Evolutionary conservation across 1,140 invertebrate genomes (phyloP), one percentile per base, ranked within the genome.

Genomic region (Metopolophium dirhodum): DNA sequence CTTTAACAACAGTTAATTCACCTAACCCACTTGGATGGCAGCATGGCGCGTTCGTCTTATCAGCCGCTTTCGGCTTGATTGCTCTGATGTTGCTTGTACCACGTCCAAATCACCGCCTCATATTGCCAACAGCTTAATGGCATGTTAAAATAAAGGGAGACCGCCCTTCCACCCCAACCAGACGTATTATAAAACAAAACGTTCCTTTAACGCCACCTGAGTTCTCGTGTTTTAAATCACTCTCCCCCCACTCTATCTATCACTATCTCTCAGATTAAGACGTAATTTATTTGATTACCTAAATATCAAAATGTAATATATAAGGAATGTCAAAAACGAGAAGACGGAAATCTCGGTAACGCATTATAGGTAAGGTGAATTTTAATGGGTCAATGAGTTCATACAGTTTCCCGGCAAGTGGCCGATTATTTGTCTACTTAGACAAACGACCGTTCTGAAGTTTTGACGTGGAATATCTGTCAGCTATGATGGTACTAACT

Each of bases 111-210:
- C n/a, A 35, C 20, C 49, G n/a, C 23, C 20, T 47, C 87, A 54
- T 89, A 37, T 87, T 87, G 86, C 45, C 86, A 49, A 87, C 87
- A 47, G 45, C 45, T 54, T 89, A 88, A 89, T 49, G 87, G n/a
- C 87, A 89, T 49, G 87, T 89, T 89, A 89, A 89, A 89, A 85
- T 22, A 37, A 41, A 11, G 23, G 23, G 37, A 85, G 23, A 9
- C 3, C 37, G 8, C 37, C 35, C 23, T 26, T 41, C 37, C 37
- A 41, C 35, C 6, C 61, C 30, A 18, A 68, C 30, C 30, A 54
- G 51, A 22, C 20, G 51, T n/a, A 26, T 85, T 45, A 26, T 45
- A 85, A 45, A 85, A 85, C 41, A 45, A 45, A 45, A 22, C 8
- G 23, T 26, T 2, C 37, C 23, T 8, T 30, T n/a, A 68, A 68